phyloP scores from a whole-genome alignment of 2,797 vertebrate genomes.

The Aratinga solstitialis region DNA sequence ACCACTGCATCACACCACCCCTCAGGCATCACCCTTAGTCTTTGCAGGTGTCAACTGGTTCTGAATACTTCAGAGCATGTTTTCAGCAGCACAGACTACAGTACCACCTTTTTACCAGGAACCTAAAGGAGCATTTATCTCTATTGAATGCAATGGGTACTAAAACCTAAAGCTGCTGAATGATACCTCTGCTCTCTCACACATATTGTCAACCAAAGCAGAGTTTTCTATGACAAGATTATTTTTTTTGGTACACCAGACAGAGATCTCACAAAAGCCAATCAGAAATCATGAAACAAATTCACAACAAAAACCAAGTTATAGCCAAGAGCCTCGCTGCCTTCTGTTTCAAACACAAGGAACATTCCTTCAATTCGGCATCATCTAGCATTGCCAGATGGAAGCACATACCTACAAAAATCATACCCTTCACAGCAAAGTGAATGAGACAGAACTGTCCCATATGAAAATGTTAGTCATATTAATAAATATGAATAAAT shows the following conservation, averaged over 20 bases:
- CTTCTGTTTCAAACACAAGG: slow-evolving; percentile 69
- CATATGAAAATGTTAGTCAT: neutral
- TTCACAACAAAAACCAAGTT: slow-evolving; percentile 60
- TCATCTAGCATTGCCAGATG: slow-evolving; percentile 62
- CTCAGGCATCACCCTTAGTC: neutral
- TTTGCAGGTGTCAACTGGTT: neutral
- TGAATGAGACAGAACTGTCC: slow-evolving; percentile 14
- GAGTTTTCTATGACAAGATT: slow-evolving; percentile 25
- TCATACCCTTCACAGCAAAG: slow-evolving; percentile 24
- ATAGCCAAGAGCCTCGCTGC: slow-evolving; percentile 59
- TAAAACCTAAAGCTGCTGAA: neutral
- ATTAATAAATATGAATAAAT: neutral
- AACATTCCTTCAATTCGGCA: slow-evolving; percentile 60
- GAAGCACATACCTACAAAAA: slow-evolving; percentile 63
- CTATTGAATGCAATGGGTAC: neutral
- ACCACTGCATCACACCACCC: rapidly evolving
- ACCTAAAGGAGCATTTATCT: neutral
- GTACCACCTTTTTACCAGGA: neutral
- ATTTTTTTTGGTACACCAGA: slow-evolving; percentile 34
- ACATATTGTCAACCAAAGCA: slow-evolving; percentile 46
- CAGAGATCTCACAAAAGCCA: slow-evolving; percentile 51
- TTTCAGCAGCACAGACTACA: neutral
- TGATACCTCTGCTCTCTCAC: slow-evolving; percentile 9
- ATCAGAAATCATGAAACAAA: slow-evolving; percentile 53
- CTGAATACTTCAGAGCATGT: neutral